A percentile compares a stretch with the other conserved stretches of the same genome.
Evolutionary conservation across 2,113 vertebrate genomes (phyloP).

Genomic region (Rhinogobius similis): DNA sequence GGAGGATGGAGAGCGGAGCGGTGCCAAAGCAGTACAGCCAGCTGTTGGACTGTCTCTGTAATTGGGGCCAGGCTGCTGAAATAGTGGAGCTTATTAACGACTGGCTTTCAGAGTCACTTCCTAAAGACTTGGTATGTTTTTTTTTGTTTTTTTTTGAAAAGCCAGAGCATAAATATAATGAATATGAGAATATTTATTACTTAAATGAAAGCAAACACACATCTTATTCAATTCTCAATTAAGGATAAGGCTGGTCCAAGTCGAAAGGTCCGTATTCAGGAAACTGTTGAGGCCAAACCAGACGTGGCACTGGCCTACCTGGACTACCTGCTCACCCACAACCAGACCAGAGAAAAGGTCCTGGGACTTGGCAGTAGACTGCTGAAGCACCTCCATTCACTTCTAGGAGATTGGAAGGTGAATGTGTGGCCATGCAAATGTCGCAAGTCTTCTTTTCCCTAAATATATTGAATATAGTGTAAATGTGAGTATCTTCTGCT

Average conservation of each 20-base stretch:
- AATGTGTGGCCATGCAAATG: background rate
- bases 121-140: constrained; percentile 68
- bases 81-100: constrained; percentile 84
- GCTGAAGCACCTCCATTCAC: constrained; percentile 80
- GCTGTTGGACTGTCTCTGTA: constrained; percentile 89
- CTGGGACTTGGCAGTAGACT: constrained; percentile 75
- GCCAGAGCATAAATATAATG: background rate
- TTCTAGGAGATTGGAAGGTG: constrained; percentile 82
- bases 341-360: constrained; percentile 78
- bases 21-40: constrained; percentile 73
- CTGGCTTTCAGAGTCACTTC: constrained; percentile 81
- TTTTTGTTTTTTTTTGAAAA: constrained; percentile 51
- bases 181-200: background rate
- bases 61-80: constrained; percentile 86
- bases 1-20: constrained; percentile 73
- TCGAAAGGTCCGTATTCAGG: constrained; percentile 79
- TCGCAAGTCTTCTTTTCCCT: background rate
- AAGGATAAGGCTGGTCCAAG: constrained; percentile 60
- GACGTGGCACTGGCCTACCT: constrained; percentile 85
- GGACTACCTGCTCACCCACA: constrained; percentile 84
- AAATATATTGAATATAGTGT: no score
- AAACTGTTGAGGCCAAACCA: constrained; percentile 78
- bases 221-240: background rate
- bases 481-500: constrained; percentile 22
- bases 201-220: background rate